Base-by-base conservation (phyloP, 2,113 vertebrate species). In the Lampris incognitus region DNA sequence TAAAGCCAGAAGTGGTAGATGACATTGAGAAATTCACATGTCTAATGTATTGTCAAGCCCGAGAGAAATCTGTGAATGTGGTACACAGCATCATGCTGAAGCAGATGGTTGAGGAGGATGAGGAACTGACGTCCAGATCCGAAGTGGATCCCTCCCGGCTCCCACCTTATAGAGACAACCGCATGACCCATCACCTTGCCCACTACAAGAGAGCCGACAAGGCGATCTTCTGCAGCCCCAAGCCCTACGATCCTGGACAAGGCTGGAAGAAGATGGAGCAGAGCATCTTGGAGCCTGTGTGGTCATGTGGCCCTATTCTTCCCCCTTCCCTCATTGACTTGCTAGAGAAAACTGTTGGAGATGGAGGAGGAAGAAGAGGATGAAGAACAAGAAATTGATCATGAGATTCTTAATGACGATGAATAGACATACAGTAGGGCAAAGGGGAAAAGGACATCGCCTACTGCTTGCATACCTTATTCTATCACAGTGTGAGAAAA, bases 281-380 rank as follows among this genome's bases (percentile, higher is more conserved):
- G 24, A 24, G 0, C 24, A 24, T 24, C 24, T 24, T 24, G 24
- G 24, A 24, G 24, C 24, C 59, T 49, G 59, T 63, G 40, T 44
- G 41, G 60, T 60, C 58, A 40, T 60, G 58, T 9, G 58, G 58
- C 58, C 58, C 58, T 40, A 60, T 40, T 38, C 58, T 60, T 7
- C 57, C 6, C 57, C 5, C 57, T 59, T 59, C 57, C 13, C 57
- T 10, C 57, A 39, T 39, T 39, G 37, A 59, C 57, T 59, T 59
- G 37, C 57, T 59, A n/a, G 57, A 59, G 57, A 46, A 46, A 46
- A 46, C 44, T 46, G 6, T 1, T 46, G 44, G 6, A 1, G 44
- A 46, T 3, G 44, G 44, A 46, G 44, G 44, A 46, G 44, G 44
- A 4, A 6, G 44, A 9, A 39, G 24, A 57, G 5, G 3, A 36